Base-by-base conservation (phyloP, 23 tunicate species). In the Ascidia mentula region DNA sequence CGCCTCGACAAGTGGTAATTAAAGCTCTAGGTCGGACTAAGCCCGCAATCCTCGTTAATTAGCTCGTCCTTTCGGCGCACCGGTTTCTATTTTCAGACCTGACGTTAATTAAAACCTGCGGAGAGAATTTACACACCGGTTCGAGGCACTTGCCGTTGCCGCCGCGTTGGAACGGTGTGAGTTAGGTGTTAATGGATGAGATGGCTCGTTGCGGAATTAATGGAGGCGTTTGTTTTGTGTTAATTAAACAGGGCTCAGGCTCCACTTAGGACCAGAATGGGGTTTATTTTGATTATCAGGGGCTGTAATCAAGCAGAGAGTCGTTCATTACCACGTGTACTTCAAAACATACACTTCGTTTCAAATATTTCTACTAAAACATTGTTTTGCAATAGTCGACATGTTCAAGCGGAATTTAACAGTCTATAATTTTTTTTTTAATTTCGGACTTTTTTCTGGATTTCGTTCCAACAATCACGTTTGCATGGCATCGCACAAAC, bases 191-290 rank as follows among this genome's bases (percentile, higher is more conserved):
- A 53, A 53, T 53, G 65, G 65, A 20, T 53, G 65, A 53, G 24
- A 53, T 53, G n/a, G n/a, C n/a, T n/a, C 65, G 28, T 20, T 53
- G 22, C 65, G 13, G 65, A 28, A 53, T 53, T 53, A 53, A 53
- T 53, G 65, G 65, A 26, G 24, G n/a, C 65, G 28, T 53, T 53
- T 53, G 65, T 53, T 53, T 53, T 20, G 65, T 9, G 65, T 28
- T 53, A 53, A 53, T 53, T 53, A 53, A 53, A n/a, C n/a, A n/a
- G n/a, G 65, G 22, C 65, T 53, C 65, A 3, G 65, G 65, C 65
- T 6, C 65, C 13, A 28, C 65, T 20, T 20, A 53, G 15, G 53
- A 42, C 65, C 65, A 28, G 7, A n/a, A n/a, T n/a, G n/a, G n/a
- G n/a, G n/a, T n/a, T n/a, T n/a, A n/a, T n/a, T n/a, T n/a, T n/a